These are phyloP conservation scores for Magallana ariakensis DNA, from an alignment of 1,140 invertebrate species.

Conservation along the genomic window DNA sequence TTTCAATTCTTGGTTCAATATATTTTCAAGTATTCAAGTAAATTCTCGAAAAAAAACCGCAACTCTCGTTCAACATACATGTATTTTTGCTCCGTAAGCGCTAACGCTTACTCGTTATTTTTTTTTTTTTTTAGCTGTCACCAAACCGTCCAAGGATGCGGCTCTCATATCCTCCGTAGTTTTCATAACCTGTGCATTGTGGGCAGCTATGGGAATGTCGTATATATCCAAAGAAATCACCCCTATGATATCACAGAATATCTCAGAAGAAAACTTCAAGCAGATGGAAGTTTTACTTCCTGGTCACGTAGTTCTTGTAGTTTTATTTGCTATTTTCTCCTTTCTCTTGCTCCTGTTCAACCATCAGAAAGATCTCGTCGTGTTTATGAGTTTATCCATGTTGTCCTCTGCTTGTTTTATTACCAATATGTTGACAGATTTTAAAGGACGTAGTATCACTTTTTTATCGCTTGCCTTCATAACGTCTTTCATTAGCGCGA, in stretches of 20 bases:
- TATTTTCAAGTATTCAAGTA: too few relatives aligned
- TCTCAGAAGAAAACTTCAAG: slow-evolving; percentile 17
- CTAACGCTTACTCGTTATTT: too few relatives aligned
- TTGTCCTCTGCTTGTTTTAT: slow-evolving; percentile 67
- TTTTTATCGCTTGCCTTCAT: slow-evolving; percentile 20
- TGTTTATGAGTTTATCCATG: slow-evolving; percentile 59
- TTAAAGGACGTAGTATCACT: not conserved
- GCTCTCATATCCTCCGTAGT: slow-evolving; percentile 59
- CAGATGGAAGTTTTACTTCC: slow-evolving; percentile 63
- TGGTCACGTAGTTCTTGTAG: slow-evolving; percentile 64
- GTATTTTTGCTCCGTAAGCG: too few relatives aligned
- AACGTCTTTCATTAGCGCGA: slow-evolving; percentile 30
- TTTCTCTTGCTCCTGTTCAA: slow-evolving; percentile 57
- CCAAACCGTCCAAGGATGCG: slow-evolving; percentile 57
- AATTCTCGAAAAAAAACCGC: too few relatives aligned
- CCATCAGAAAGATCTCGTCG: slow-evolving; percentile 51
- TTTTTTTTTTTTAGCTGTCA: slow-evolving; percentile 60
- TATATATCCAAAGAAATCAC: slow-evolving; percentile 59
- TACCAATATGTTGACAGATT: slow-evolving; percentile 24
- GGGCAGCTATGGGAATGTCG: slow-evolving; percentile 64
- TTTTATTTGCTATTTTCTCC: slow-evolving; percentile 65
- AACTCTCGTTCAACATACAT: too few relatives aligned
- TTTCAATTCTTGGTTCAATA: too few relatives aligned
- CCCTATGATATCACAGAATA: slow-evolving; percentile 10
- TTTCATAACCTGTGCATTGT: slow-evolving; percentile 60